phyloP scores from a whole-genome alignment of 2,113 vertebrate genomes.

The human region DNA sequence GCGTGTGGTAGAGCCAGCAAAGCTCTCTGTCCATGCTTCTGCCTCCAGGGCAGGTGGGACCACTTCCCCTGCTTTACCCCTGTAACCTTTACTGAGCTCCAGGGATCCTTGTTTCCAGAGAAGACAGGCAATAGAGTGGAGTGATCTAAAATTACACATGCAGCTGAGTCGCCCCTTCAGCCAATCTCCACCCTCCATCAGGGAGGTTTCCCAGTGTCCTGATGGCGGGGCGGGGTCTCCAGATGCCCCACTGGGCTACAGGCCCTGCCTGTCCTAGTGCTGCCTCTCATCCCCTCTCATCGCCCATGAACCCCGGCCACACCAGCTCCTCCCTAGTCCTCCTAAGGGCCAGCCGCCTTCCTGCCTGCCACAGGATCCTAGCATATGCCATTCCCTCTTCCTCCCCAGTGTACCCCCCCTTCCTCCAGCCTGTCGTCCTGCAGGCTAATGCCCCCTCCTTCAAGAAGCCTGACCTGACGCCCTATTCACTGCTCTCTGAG shows the following conservation, averaged over 20 bases:
- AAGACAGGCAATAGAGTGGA: background rate
- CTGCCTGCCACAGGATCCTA: no score
- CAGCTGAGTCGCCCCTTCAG: background rate
- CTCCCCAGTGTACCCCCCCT: accelerated
- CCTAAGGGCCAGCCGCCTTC: background rate
- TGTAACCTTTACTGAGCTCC: background rate
- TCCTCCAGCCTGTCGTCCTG: background rate
- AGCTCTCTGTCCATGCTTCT: background rate
- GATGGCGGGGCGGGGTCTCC: no score
- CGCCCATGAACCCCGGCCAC: background rate
- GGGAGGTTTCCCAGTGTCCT: background rate
- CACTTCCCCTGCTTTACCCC: accelerated
- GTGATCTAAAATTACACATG: background rate
- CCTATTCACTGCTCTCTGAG: background rate
- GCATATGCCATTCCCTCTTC: background rate
- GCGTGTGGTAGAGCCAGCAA: background rate
- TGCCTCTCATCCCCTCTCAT: background rate
- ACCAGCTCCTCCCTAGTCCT: background rate
- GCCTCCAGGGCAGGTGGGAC: background rate
- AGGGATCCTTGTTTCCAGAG: background rate
- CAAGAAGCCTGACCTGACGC: background rate
- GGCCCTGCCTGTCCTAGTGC: no score
- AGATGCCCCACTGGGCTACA: background rate
- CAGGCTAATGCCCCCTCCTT: background rate
- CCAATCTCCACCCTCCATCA: background rate